A percentile compares a stretch with the other conserved stretches of the same genome.
Evolutionary conservation across 2,888 invertebrate species (phyloP).

Genomic region (Dioctria rufipes): DNA sequence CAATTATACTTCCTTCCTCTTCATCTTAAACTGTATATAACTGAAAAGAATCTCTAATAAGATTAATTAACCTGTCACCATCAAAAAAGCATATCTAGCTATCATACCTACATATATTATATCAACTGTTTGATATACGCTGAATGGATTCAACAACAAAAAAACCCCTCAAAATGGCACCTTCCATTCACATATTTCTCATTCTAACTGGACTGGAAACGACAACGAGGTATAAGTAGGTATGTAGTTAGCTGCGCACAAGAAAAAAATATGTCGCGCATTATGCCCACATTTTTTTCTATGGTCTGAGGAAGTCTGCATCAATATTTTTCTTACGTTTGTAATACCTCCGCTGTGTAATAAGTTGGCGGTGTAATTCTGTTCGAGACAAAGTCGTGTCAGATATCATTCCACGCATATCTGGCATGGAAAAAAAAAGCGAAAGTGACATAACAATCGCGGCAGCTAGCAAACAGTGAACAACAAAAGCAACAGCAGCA

Average conservation of each 20-base stretch:
- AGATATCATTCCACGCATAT: constrained; percentile 45
- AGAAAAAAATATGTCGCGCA: constrained; percentile 28
- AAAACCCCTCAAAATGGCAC: constrained; percentile 6
- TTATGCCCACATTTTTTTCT: constrained; percentile 41
- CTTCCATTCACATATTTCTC: not conserved
- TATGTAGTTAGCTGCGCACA: no score
- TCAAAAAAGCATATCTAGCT: no score
- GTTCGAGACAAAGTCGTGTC: constrained; percentile 22
- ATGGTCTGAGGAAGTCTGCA: not conserved
- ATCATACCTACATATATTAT: no score
- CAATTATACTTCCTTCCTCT: no score
- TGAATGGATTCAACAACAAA: constrained; percentile 14
- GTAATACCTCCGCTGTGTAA: constrained; percentile 25
- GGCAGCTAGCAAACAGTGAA: not conserved
- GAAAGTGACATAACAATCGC: constrained; percentile 45
- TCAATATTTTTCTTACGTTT: not conserved
- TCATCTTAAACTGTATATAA: no score
- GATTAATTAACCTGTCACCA: no score
- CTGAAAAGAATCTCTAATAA: no score
- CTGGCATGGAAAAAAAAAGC: constrained; percentile 29
- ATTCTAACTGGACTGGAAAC: constrained; percentile 30
- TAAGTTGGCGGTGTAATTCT: constrained; percentile 12
- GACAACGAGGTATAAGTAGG: not conserved
- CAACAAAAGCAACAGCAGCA: no score
- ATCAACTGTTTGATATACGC: not conserved